Evolutionary conservation across 2,113 vertebrate species (phyloP), one percentile per base, ranked within the genome.

Genomic region (Hemiprocne comata): DNA sequence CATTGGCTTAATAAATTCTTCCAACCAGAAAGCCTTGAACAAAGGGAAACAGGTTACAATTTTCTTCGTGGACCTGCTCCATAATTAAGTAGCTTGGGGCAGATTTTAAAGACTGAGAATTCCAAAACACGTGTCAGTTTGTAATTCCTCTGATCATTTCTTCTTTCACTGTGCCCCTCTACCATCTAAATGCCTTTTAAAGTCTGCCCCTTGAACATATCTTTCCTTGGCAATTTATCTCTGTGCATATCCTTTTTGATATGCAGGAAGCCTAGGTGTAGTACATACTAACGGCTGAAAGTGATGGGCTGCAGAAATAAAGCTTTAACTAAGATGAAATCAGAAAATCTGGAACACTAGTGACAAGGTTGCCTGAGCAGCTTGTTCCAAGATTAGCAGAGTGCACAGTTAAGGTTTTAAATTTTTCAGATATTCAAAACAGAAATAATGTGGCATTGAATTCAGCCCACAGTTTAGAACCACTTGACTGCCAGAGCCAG

Each of bases 1-100:
- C 81, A 93, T 91, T 93, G 83, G 88, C 85, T 97, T 97, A 98
- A 97, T 92, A 94, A 85, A 97, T 93, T 86, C 92, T 94, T 95
- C 94, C 90, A 95, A 92, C 44, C 88, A 95, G 93, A 97, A 96
- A 93, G 88, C 93, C 83, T 28, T 82, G 93, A 93, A 96, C 94
- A 97, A 96, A 96, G 44, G 90, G 88, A 96, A 95, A 94, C 54
- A 94, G 94, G 91, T 91, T 87, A 87, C 6, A 4, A 57, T 94
- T 94, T 94, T 96, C 95, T 94, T 94, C 74, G 90, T 55, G 76
- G 89, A 89, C 69, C 92, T 93, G 80, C 82, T 96, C 83, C 48
- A 75, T 90, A 96, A 96, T 96, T 94, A 95, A 77, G 95, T 57
- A 94, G 83, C 94, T 92, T 46, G 38, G 61, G 80, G 80, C 65